phyloP scores from a whole-genome alignment of 2,113 vertebrate species.

The Oreocharis arfaki region DNA sequence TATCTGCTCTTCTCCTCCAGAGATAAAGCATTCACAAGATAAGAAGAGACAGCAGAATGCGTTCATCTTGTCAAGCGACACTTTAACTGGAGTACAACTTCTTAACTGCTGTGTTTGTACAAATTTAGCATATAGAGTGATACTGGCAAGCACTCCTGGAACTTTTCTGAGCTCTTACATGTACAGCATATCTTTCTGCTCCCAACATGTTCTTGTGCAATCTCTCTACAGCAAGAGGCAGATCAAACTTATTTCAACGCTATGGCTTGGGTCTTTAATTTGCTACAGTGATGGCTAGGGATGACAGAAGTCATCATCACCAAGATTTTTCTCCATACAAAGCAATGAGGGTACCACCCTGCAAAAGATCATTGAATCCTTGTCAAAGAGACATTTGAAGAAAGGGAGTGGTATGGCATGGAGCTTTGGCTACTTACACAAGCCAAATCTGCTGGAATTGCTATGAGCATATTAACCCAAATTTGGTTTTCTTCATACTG shows the following conservation, averaged over 20 bases:
- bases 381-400: background rate
- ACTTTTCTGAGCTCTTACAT: background rate
- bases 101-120: conserved; percentile 53
- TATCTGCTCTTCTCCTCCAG: conserved; percentile 7
- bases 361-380: background rate
- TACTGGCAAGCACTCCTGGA: conserved; percentile 17
- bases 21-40: conserved; percentile 55
- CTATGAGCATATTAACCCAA: background rate
- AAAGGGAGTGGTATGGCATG: rapidly evolving
- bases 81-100: conserved; percentile 42
- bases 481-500: background rate
- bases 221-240: background rate
- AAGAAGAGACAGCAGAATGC: conserved; percentile 35
- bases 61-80: conserved; percentile 32
- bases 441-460: background rate
- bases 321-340: background rate
- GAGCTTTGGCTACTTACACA: background rate
- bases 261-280: background rate
- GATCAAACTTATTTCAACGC: background rate
- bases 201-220: background rate
- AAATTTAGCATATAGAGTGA: conserved; percentile 57
- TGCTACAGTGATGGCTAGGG: background rate
- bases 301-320: background rate
- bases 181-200: background rate
- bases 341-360: background rate